Base-by-base conservation (phyloP, 2,888 invertebrate genomes). In the Plemyria rubiginata region DNA sequence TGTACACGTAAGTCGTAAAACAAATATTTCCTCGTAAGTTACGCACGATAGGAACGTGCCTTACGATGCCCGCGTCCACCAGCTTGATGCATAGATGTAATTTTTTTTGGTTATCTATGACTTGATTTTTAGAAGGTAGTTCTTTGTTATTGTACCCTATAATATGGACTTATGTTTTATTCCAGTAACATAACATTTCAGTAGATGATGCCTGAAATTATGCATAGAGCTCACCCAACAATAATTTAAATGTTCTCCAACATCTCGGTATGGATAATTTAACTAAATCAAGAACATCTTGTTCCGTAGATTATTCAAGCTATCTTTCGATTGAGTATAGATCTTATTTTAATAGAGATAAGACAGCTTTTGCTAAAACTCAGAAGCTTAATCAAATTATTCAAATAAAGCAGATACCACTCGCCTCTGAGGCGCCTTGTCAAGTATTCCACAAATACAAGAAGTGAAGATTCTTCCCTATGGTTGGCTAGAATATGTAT, bases 371-470 rank as follows among this genome's bases (percentile, higher is more conserved):
- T 67, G 32, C 65, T 73, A 69, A 68, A 74, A 75, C 71, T 77
- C 75, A 67, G 56, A 65, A 79, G 81, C 81, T 86, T 87, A 88
- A 88, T 90, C 82, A 87, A 88, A 89, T 90, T 88, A 90, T 90
- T 88, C 87, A 88, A 88, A 88, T 88, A 85, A 80, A 87, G 81
- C 77, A 80, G 84, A 84, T 82, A 80, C 80, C 72, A 71, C 78
- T 81, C 84, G 87, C 77, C 84, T 77, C 70, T 58, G 70, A 77
- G 85, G 85, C 87, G 86, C 86, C 86, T 66, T 78, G 77, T 70
- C 70, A 75, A 82, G 82, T 81, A 80, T 81, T 83, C 84, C 76
- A 79, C 86, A 77, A 79, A 81, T 78, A 82, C 78, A 77, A 78
- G 71, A 51, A 60, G 60, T 56, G 41, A 43, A 46, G 60, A 57